Evolutionary conservation across 2,797 vertebrate species (phyloP), one percentile per base, ranked within the genome.

Genomic region (Clangula hyemalis): DNA sequence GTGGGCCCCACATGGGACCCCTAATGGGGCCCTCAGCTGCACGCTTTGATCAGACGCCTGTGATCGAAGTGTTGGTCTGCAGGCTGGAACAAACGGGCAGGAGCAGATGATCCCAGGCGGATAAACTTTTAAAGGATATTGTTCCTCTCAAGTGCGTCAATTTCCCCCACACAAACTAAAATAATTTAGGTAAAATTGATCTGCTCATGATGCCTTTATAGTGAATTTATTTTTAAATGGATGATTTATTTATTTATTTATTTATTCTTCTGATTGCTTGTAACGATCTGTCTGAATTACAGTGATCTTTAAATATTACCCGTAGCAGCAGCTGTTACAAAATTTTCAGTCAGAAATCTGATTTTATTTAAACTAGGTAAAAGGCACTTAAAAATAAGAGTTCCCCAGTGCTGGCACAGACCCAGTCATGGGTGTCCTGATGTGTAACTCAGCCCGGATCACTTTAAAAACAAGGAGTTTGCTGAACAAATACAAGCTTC

Each of bases 401-500:
- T 61, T 93, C 32, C 51, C 10, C 10, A 14, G 36, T 36, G 58
- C 58, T 94, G 87, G 69, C 57, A 51, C 27, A 56, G 76, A 80
- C 41, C 32, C 27, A 71, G 4, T 53, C 57, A 34, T 39, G 51
- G 74, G 61, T 92, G 78, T 88, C 58, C 53, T 91, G 73, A 61
- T 85, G 62, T 13, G 32, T 82, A 95, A 78, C 76, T 90, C 74
- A 75, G 57, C 69, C 34, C 45, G 45, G 75, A 93, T 84, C 78
- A 85, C 90, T 97, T 93, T 89, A 84, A 95, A 97, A 92, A 76
- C 66, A 91, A 94, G 90, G 79, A 93, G 75, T 92, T 87, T 93
- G 41, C 85, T 93, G 89, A 97, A 94, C 58, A 97, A 95, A 96
- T 91, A 90, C 12, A 90, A 97, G 73, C 85, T 95, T 96, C 84